Percentiles rank a stretch among this genome's conserved stretches.
Evolutionary conservation across 2,888 invertebrate genomes (phyloP).

Genomic region (Brenthis daphne): DNA sequence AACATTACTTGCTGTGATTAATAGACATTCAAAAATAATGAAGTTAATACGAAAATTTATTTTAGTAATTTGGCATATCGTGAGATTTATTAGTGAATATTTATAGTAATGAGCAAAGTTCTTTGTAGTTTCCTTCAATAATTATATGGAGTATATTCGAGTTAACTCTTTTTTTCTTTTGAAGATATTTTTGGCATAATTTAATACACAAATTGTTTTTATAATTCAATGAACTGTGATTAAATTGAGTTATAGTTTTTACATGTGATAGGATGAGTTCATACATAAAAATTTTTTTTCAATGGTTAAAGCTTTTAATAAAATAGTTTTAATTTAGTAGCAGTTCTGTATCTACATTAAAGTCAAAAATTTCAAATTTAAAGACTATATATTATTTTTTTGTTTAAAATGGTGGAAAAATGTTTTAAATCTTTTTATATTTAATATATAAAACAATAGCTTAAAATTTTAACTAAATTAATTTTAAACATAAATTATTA

Average conservation of each 20-base stretch:
- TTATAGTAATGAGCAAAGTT: conserved; percentile 3
- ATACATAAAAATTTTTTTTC: background rate
- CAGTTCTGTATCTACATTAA: too few species aligned
- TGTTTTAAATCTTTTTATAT: too few species aligned
- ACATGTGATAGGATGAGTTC: too few species aligned
- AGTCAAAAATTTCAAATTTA: too few species aligned
- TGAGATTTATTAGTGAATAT: conserved; percentile 11
- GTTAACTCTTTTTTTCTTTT: conserved; percentile 9
- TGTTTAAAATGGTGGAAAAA: background rate
- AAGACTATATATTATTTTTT: background rate
- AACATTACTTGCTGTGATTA: background rate
- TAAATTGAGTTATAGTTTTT: too few species aligned
- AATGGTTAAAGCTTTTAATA: background rate
- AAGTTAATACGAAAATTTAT: conserved; percentile 1
- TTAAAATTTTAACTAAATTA: too few species aligned
- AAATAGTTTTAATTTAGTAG: too few species aligned
- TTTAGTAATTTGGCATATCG: background rate
- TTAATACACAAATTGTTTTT: background rate
- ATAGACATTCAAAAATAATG: background rate
- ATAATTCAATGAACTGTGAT: too few species aligned
- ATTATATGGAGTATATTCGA: conserved; percentile 4
- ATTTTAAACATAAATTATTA: too few species aligned
- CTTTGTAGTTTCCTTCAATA: conserved; percentile 22
- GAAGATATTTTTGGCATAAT: conserved; percentile 20
- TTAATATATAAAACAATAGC: too few species aligned